A percentile compares a stretch with the other conserved stretches of the same genome.
These are phyloP conservation scores for Campylorhamphus procurvoides DNA, from an alignment of 2,113 vertebrate genomes.

Conservation along the genomic window DNA sequence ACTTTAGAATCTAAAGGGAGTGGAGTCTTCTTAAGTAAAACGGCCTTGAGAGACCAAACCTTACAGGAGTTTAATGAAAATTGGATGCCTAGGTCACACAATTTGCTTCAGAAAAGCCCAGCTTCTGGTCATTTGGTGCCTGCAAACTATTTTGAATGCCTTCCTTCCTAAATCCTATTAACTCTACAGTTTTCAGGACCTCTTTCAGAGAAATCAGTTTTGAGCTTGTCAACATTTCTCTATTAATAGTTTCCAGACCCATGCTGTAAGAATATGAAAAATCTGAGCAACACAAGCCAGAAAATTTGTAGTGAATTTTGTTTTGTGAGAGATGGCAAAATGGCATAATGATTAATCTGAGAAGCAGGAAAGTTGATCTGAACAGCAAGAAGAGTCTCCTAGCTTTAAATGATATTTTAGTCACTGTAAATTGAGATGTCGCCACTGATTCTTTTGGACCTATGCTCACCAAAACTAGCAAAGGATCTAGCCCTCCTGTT, in stretches of 20 bases:
- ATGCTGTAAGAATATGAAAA: background rate
- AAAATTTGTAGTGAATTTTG: background rate
- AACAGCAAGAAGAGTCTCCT: background rate
- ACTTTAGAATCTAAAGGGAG: background rate
- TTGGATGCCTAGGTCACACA: background rate
- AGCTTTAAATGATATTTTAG: background rate
- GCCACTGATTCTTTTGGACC: background rate
- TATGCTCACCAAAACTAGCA: background rate
- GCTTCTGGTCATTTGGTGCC: background rate
- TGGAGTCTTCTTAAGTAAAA: background rate
- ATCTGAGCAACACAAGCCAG: background rate
- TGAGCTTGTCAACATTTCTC: conserved; percentile 17
- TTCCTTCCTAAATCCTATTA: conserved; percentile 37
- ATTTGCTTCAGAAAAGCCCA: background rate
- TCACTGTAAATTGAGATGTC: background rate
- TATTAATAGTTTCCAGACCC: conserved; percentile 38
- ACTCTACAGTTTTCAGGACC: background rate
- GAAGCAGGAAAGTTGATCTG: background rate
- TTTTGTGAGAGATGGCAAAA: background rate
- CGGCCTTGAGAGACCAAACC: background rate
- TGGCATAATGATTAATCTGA: background rate
- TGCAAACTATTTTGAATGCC: background rate
- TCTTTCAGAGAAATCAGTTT: conserved; percentile 36
- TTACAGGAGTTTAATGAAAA: background rate
- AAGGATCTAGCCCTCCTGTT: background rate